phyloP scores from a whole-genome alignment of 1,140 invertebrate species.

The Neuroterus valhalla region DNA sequence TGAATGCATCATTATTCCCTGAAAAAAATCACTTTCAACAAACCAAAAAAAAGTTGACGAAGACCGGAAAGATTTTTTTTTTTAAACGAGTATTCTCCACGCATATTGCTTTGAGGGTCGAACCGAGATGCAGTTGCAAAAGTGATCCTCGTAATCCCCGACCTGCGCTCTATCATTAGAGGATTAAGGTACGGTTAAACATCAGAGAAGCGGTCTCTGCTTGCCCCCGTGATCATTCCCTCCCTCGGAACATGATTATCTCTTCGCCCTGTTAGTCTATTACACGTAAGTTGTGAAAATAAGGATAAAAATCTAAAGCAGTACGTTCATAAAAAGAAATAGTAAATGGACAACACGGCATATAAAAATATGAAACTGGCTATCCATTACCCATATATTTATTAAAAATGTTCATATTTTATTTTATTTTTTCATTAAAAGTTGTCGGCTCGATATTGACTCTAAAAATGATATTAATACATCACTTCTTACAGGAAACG shows the following conservation, averaged over 20 bases:
- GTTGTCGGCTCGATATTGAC: too few species aligned
- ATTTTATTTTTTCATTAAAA: too few species aligned
- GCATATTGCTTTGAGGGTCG: neutral
- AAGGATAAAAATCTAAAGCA: neutral
- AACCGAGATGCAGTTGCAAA: neutral
- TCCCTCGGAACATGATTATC: slow-evolving; percentile 34
- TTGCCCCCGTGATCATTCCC: slow-evolving; percentile 39
- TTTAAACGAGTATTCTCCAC: neutral
- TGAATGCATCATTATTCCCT: neutral
- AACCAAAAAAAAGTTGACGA: neutral
- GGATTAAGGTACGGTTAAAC: slow-evolving; percentile 50
- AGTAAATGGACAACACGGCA: too few species aligned
- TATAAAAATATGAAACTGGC: too few species aligned
- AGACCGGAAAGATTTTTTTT: slow-evolving; percentile 14
- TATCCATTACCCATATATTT: too few species aligned
- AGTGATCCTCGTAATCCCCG: slow-evolving; percentile 49
- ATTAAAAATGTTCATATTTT: too few species aligned
- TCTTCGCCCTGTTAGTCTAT: neutral
- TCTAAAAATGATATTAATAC: too few species aligned
- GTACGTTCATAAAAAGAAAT: too few species aligned
- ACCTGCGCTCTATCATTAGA: slow-evolving; percentile 61
- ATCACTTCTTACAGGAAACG: too few species aligned
- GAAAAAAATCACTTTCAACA: neutral
- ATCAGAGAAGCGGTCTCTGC: slow-evolving; percentile 35
- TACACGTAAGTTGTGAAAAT: neutral